Conservation (phyloP, 1,140 invertebrate species). For the Phymastichus coffea region DNA sequence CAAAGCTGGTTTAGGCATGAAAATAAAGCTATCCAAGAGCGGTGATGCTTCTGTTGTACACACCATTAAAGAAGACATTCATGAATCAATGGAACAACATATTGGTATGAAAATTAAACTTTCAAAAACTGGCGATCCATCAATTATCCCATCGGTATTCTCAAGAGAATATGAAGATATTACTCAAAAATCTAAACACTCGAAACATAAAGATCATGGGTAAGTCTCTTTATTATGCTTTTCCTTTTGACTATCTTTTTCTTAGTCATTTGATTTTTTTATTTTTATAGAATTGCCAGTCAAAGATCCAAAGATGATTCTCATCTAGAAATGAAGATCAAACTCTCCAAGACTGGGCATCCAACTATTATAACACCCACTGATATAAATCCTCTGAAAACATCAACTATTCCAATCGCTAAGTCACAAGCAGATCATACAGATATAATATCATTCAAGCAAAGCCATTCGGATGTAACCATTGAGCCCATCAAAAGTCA, state of each 20-base stretch:
- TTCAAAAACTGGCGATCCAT: slow-evolving; percentile 37
- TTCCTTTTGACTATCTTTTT: too few relatives aligned
- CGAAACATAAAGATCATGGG: slow-evolving; percentile 28
- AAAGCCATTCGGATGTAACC: slow-evolving; percentile 39
- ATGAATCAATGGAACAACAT: slow-evolving; percentile 15
- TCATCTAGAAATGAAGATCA: slow-evolving; percentile 50
- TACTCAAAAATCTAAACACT: slow-evolving; percentile 32
- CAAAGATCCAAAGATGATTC: slow-evolving; percentile 40
- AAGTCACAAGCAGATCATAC: slow-evolving; percentile 27
- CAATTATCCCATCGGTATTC: slow-evolving; percentile 31
- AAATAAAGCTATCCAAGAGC: slow-evolving; percentile 46
- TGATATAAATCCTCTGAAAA: slow-evolving; percentile 37
- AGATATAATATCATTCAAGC: slow-evolving; percentile 26
- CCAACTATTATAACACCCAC: slow-evolving; percentile 41
- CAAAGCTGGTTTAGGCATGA: slow-evolving; percentile 42
- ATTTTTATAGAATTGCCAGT: neutral
- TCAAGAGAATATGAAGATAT: slow-evolving; percentile 18
- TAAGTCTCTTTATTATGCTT: neutral
- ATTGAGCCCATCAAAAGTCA: slow-evolving; percentile 41
- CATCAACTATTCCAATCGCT: slow-evolving; percentile 25
- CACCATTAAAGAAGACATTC: slow-evolving; percentile 35
- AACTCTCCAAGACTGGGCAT: slow-evolving; percentile 49
- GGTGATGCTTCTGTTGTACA: slow-evolving; percentile 46
- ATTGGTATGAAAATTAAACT: slow-evolving; percentile 38
- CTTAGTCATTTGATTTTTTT: neutral